phyloP scores from a whole-genome alignment of 2,113 vertebrate genomes.

The Colinus virginianus region DNA sequence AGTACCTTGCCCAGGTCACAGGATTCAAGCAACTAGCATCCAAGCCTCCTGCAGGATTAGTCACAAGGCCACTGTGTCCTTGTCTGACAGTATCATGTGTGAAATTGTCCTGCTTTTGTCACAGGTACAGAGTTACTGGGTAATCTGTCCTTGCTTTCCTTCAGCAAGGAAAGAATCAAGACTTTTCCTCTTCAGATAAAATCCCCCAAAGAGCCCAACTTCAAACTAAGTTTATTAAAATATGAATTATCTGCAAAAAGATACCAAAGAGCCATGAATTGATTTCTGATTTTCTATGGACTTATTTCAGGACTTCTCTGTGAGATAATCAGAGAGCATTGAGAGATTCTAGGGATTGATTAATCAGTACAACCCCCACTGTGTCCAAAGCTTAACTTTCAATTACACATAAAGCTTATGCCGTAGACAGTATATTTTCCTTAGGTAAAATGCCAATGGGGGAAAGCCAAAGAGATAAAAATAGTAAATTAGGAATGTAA shows the following conservation, averaged over 20 bases:
- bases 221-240: slow-evolving; percentile 36
- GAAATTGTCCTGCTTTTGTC: not conserved
- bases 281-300: slow-evolving; percentile 57
- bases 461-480: not conserved
- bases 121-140: not conserved
- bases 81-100: not conserved
- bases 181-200: slow-evolving; percentile 26
- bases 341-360: slow-evolving; percentile 41
- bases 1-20: not conserved
- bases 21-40: not conserved
- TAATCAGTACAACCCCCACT: slow-evolving; percentile 43
- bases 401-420: slow-evolving; percentile 31
- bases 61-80: not conserved
- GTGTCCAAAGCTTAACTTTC: slow-evolving; percentile 28
- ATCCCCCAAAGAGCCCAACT: not conserved
- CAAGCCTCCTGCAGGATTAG: not conserved
- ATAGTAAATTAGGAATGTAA: slow-evolving; percentile 12
- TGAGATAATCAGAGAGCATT: slow-evolving; percentile 53
- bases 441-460: not conserved
- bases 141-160: not conserved
- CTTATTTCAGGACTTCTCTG: slow-evolving; percentile 47
- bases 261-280: not conserved
- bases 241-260: slow-evolving; percentile 31
- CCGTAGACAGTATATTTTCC: not conserved
- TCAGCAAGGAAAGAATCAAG: not conserved